Evolutionary conservation across 2,888 invertebrate genomes (phyloP), one percentile per base, ranked within the genome.

Genomic region (Phengaris arion): DNA sequence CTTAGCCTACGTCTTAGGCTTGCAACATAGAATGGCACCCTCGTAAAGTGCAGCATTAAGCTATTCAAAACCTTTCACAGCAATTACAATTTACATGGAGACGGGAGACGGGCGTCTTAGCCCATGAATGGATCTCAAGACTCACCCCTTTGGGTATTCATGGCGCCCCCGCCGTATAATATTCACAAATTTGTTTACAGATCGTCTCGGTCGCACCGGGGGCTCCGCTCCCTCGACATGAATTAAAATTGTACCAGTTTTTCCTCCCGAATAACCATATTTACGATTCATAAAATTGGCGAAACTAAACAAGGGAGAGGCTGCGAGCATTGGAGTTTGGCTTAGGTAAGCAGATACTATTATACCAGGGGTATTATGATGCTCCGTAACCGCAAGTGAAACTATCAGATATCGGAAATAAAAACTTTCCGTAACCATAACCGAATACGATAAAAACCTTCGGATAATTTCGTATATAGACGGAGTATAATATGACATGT

Each of bases 131-230:
- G 87, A 89, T 89, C 90, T 90, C 89, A 85, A 86, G 83, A 89
- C 87, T 83, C 86, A 88, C 88, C 91, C 92, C 85, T 89, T 87
- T 83, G 81, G 80, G 85, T 88, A 92, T 91, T 91, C 90, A 91
- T 92, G 85, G 85, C 82, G 77, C 80, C 80, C 80, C 83, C 82
- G 84, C 81, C 83, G 87, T 90, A 91, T 92, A 92, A 92, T 92
- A 88, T 89, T 89, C 90, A 85, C 89, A 92, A 93, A 92, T 93
- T 92, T 93, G 92, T 92, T 93, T 92, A 92, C 92, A 85, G 90
- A 79, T 79, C 78, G 77, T 78, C 77, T 79, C 72, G 72, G 54
- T 72, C 72, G 54, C 70, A 22, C 2, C 22, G 15, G 72, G 54
- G 72, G 8, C 2, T 10, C 4, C 35, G 54, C 22, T 51, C 70